Evolutionary conservation across 2,888 invertebrate species (phyloP).

Genomic region (Anoplius nigerrimus): DNA sequence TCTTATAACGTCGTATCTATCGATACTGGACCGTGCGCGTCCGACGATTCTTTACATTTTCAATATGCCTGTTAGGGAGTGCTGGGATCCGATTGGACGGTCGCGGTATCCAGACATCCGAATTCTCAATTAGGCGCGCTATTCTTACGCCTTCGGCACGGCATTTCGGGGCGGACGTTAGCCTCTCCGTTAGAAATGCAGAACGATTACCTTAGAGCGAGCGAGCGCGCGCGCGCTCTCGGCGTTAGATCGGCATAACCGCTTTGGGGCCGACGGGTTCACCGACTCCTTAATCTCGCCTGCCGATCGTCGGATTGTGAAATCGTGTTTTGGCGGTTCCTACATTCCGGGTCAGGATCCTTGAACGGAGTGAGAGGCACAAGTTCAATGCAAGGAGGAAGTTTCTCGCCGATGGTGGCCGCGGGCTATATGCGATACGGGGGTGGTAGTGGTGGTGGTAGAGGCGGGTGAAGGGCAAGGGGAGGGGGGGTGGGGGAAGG

Average conservation of each 20-base stretch:
- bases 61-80: too few species aligned
- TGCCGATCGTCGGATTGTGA: slow-evolving; percentile 38
- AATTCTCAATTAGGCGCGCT: too few species aligned
- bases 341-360: slow-evolving; percentile 54
- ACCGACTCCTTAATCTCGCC: slow-evolving; percentile 24
- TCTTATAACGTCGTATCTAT: too few species aligned
- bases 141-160: too few species aligned
- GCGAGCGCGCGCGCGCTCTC: too few species aligned
- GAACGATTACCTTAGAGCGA: neutral
- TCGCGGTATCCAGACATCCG: too few species aligned
- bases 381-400: slow-evolving; percentile 63
- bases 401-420: slow-evolving; percentile 23
- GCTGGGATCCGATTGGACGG: too few species aligned
- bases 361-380: slow-evolving; percentile 35
- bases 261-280: slow-evolving; percentile 19
- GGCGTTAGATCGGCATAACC: neutral
- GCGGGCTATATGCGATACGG: slow-evolving; percentile 14
- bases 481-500: neutral
- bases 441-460: slow-evolving; percentile 9
- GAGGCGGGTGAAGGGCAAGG: slow-evolving; percentile 13
- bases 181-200: neutral
- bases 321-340: slow-evolving; percentile 50
- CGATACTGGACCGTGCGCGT: too few species aligned
- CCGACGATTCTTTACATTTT: too few species aligned
- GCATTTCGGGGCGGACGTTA: neutral